These are phyloP conservation scores for Galaxias olidus DNA, from an alignment of 2,797 vertebrate species.

Conservation along the genomic window DNA sequence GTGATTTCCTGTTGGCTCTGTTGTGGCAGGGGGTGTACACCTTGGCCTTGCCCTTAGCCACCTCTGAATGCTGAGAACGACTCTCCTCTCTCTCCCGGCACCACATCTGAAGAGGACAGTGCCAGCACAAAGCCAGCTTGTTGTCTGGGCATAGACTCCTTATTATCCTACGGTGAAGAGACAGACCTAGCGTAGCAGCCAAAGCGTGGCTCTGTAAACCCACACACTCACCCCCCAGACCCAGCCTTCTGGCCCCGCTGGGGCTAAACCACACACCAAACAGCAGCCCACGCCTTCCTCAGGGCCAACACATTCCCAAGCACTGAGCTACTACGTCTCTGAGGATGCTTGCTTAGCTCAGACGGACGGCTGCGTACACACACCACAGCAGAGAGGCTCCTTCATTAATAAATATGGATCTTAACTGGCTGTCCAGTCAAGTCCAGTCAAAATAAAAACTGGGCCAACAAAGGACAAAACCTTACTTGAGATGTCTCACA, in stretches of 20 bases:
- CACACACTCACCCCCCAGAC: slow-evolving; percentile 1
- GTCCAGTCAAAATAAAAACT: neutral
- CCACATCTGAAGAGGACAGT: slow-evolving; percentile 26
- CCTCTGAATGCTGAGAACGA: slow-evolving; percentile 21
- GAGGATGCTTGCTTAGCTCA: slow-evolving; percentile 31
- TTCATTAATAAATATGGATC: slow-evolving; percentile 13
- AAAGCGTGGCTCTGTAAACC: slow-evolving; percentile 51
- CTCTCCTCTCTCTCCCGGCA: slow-evolving; percentile 2
- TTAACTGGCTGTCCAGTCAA: neutral
- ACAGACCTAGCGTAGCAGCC: slow-evolving; percentile 31
- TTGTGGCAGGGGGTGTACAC: neutral
- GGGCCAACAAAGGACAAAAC: too few relatives aligned
- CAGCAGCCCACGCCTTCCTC: slow-evolving; percentile 73
- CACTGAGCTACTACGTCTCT: slow-evolving; percentile 65
- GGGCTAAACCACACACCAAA: slow-evolving; percentile 76
- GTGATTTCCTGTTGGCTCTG: slow-evolving; percentile 24
- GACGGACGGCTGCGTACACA: slow-evolving; percentile 22
- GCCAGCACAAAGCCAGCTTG: slow-evolving; percentile 25
- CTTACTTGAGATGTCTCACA: too few relatives aligned
- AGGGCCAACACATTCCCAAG: slow-evolving; percentile 75
- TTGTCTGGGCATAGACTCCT: slow-evolving; percentile 57
- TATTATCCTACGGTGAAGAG: slow-evolving; percentile 54
- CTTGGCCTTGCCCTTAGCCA: neutral
- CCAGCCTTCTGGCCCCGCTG: slow-evolving; percentile 50
- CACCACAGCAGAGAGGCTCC: slow-evolving; percentile 4